Conservation (phyloP, 2,888 invertebrate genomes). For the Chrysopilus asiliformis region DNA sequence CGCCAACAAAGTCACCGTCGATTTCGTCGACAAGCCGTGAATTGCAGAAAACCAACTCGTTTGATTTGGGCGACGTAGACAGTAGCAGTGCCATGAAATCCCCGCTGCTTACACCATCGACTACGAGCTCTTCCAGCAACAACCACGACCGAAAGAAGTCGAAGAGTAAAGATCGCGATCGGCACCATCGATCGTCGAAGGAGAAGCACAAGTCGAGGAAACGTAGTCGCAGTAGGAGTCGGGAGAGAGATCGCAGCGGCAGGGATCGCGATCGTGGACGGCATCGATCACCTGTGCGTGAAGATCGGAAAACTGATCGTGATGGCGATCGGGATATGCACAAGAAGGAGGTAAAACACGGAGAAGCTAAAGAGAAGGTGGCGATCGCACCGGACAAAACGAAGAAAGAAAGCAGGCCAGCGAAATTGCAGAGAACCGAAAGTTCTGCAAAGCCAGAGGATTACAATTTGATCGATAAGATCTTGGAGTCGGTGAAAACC, state of each 20-base stretch:
- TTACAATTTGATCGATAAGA: slow-evolving; percentile 32
- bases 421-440: slow-evolving; percentile 10
- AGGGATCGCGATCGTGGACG: slow-evolving; percentile 10
- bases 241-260: slow-evolving; percentile 21
- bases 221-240: slow-evolving; percentile 25
- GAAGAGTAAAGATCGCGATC: slow-evolving; percentile 17
- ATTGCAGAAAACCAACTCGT: background rate
- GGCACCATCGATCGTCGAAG: slow-evolving; percentile 25
- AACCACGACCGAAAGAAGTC: slow-evolving; percentile 5
- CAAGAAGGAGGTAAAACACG: slow-evolving; percentile 15
- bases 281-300: slow-evolving; percentile 12
- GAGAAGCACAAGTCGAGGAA: slow-evolving; percentile 17
- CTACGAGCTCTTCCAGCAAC: background rate
- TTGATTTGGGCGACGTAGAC: slow-evolving; percentile 3
- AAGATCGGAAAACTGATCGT: slow-evolving; percentile 4
- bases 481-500: slow-evolving; percentile 32
- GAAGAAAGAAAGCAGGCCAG: slow-evolving; percentile 16
- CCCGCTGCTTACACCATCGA: background rate
- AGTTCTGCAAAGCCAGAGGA: slow-evolving; percentile 14
- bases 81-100: slow-evolving; percentile 3
- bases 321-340: slow-evolving; percentile 13
- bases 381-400: slow-evolving; percentile 16
- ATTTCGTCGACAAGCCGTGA: too few relatives aligned
- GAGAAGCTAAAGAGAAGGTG: slow-evolving; percentile 16
- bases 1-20: too few relatives aligned